A percentile compares a stretch with the other conserved stretches of the same genome.
These are phyloP conservation scores for Coelinius sp. DNA, from an alignment of 2,888 invertebrate species.

Conservation along the genomic window DNA sequence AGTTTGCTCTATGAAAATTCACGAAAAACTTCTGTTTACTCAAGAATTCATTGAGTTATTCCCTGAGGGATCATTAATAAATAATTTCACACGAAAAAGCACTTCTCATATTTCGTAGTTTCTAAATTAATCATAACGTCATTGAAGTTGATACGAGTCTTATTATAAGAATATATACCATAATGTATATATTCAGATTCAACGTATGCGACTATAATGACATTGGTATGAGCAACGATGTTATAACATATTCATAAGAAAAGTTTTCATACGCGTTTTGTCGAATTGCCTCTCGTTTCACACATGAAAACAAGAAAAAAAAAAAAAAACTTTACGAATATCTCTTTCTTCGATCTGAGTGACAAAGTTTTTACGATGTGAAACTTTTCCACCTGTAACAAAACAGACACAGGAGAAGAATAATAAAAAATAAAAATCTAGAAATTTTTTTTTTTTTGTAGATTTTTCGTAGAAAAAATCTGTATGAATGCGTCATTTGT, in stretches of 20 bases:
- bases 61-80: no score
- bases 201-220: not conserved
- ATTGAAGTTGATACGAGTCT: not conserved
- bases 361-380: conserved; percentile 18
- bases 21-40: not conserved
- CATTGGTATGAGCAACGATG: not conserved
- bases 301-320: not conserved
- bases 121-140: not conserved
- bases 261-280: conserved; percentile 28
- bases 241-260: conserved; percentile 32
- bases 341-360: conserved; percentile 21
- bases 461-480: not conserved
- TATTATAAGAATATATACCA: not conserved
- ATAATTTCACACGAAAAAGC: no score
- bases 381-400: not conserved
- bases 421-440: not conserved
- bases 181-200: not conserved
- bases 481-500: not conserved
- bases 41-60: not conserved
- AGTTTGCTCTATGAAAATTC: no score
- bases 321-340: not conserved
- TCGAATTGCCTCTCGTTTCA: conserved; percentile 33
- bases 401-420: not conserved
- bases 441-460: no score
- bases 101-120: no score